A percentile compares a stretch with the other conserved stretches of the same genome.
Evolutionary conservation across 2,888 invertebrate species (phyloP).

Genomic region (Heliconius hortense): DNA sequence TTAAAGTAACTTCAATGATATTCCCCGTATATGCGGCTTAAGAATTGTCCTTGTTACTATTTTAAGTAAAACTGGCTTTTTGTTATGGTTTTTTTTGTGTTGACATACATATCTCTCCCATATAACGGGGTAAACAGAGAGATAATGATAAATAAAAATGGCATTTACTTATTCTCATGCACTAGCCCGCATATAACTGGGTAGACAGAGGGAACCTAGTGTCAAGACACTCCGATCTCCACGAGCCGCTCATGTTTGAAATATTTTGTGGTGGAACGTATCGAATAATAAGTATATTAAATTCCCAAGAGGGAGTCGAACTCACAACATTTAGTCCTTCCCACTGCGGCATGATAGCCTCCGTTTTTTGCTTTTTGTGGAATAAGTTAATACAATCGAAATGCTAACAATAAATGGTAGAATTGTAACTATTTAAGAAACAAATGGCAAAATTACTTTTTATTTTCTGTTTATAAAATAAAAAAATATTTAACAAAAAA

Average conservation of each 20-base stretch:
- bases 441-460: too few species aligned
- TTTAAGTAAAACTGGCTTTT: not conserved
- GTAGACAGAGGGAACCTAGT: not conserved
- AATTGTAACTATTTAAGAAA: too few species aligned
- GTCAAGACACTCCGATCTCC: not conserved
- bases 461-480: not conserved
- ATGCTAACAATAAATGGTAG: too few species aligned
- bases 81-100: slow-evolving; percentile 8
- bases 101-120: not conserved
- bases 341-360: too few species aligned
- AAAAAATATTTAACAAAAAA: not conserved
- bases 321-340: not conserved
- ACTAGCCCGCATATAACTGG: too few species aligned
- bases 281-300: too few species aligned
- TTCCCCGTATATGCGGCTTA: not conserved
- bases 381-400: too few species aligned
- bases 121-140: not conserved
- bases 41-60: slow-evolving; percentile 19
- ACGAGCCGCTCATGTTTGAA: too few species aligned
- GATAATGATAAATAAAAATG: too few species aligned
- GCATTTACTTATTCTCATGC: too few species aligned
- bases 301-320: not conserved
- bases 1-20: slow-evolving; percentile 8
- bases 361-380: too few species aligned
- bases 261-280: not conserved